Percentiles rank a stretch among this genome's conserved stretches.
Evolutionary conservation across 2,888 invertebrate genomes (phyloP).

Genomic region (Apamea sordens): DNA sequence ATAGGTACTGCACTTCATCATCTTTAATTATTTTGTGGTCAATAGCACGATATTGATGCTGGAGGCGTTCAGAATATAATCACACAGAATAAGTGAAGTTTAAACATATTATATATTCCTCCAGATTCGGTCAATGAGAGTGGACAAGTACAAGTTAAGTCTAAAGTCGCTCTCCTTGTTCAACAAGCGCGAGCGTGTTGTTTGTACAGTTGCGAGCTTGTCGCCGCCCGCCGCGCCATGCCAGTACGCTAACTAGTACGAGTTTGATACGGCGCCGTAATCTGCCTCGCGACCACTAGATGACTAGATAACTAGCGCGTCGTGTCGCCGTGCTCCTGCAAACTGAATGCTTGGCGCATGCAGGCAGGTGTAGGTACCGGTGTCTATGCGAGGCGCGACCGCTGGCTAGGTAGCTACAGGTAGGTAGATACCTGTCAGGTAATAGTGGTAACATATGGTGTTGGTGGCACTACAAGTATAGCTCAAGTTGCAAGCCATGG

Average conservation of each 20-base stretch:
- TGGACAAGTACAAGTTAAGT: background rate
- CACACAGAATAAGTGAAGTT: background rate
- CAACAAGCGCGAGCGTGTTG: background rate
- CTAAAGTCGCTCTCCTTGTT: background rate
- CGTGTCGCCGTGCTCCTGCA: background rate
- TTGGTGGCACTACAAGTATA: background rate
- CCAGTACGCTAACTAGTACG: background rate
- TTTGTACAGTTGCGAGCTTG: constrained; percentile 29
- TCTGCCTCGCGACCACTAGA: constrained; percentile 45
- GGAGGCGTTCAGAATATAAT: background rate
- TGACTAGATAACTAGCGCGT: constrained; percentile 39
- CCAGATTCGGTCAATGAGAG: background rate
- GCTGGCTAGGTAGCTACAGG: background rate
- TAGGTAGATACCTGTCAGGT: background rate
- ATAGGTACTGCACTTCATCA: background rate
- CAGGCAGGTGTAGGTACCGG: background rate
- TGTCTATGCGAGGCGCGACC: background rate
- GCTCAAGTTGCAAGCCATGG: background rate
- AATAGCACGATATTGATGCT: background rate
- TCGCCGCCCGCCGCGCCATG: background rate
- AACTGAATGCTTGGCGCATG: background rate
- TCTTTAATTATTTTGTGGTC: background rate
- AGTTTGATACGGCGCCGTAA: constrained; percentile 32
- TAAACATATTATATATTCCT: no score
- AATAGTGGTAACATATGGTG: background rate